Percentiles rank a stretch among this genome's conserved stretches.
Evolutionary conservation across 2,888 invertebrate species (phyloP).

Genomic region (Drosophila subquinaria): DNA sequence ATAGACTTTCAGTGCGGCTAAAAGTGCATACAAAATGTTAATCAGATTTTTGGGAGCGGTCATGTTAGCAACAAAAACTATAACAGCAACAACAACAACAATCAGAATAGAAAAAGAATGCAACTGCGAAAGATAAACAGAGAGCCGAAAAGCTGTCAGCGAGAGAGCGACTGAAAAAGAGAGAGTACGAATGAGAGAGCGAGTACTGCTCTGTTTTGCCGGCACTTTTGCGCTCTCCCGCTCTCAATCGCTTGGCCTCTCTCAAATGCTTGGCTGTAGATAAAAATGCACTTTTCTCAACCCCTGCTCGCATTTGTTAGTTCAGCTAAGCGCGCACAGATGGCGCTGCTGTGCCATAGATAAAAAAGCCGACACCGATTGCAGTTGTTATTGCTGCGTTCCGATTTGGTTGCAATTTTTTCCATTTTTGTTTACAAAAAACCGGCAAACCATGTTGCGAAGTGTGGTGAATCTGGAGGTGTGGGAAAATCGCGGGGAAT

Average conservation of each 20-base stretch:
- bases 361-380: constrained; percentile 43
- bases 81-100: constrained; percentile 9
- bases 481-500: constrained; percentile 9
- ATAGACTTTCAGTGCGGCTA: constrained; percentile 23
- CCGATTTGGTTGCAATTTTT: constrained; percentile 8
- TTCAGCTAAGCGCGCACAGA: constrained; percentile 52
- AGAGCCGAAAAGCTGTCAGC: constrained; percentile 39
- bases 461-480: background rate
- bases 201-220: constrained; percentile 58
- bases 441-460: constrained; percentile 18
- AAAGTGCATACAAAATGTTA: constrained; percentile 54
- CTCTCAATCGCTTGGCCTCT: constrained; percentile 2
- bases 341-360: constrained; percentile 58
- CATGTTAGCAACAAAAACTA: constrained; percentile 42
- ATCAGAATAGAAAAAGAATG: constrained; percentile 33
- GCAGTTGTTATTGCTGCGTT: constrained; percentile 37
- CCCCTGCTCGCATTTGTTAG: constrained; percentile 28
- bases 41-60: constrained; percentile 72
- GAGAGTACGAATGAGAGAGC: background rate
- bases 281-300: constrained; percentile 52
- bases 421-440: constrained; percentile 40
- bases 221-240: constrained; percentile 33
- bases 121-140: constrained; percentile 71
- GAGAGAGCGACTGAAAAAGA: constrained; percentile 11
- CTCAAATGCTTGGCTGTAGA: constrained; percentile 32